These are phyloP conservation scores for Hybos culiciformis DNA, from an alignment of 2,888 invertebrate species.

Conservation along the genomic window DNA sequence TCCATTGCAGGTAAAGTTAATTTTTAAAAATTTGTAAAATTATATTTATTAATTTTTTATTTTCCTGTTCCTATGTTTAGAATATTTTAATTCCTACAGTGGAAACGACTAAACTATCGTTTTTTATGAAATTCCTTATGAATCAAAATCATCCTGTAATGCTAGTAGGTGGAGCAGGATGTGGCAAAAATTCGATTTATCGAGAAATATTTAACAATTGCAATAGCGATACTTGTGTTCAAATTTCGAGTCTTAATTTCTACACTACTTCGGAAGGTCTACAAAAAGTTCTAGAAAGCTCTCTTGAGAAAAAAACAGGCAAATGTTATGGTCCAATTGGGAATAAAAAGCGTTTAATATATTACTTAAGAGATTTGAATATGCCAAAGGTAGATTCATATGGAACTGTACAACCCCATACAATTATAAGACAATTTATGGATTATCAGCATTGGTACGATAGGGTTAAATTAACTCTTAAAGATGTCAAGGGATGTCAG, in stretches of 20 bases:
- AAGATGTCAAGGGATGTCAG: slow-evolving; percentile 88
- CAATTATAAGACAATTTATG: slow-evolving; percentile 83
- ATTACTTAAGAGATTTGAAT: slow-evolving; percentile 92
- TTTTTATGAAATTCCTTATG: slow-evolving; percentile 77
- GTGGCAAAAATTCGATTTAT: slow-evolving; percentile 84
- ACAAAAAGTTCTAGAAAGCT: slow-evolving; percentile 77
- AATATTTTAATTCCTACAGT: slow-evolving; percentile 73
- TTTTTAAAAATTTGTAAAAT: not conserved
- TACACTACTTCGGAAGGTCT: slow-evolving; percentile 88
- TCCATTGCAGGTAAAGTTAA: slow-evolving; percentile 58
- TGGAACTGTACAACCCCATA: slow-evolving; percentile 92
- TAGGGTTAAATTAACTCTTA: slow-evolving; percentile 62
- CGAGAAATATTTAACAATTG: slow-evolving; percentile 46
- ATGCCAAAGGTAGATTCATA: slow-evolving; percentile 95
- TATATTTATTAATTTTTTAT: not conserved
- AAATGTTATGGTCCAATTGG: slow-evolving; percentile 87
- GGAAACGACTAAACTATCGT: slow-evolving; percentile 75
- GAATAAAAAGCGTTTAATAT: slow-evolving; percentile 61
- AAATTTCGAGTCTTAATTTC: slow-evolving; percentile 55
- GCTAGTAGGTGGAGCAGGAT: slow-evolving; percentile 81
- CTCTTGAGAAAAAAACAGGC: slow-evolving; percentile 90
- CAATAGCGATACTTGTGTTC: slow-evolving; percentile 16
- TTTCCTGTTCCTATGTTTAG: slow-evolving; percentile 34
- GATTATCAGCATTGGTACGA: slow-evolving; percentile 93
- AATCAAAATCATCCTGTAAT: slow-evolving; percentile 69